Conservation (phyloP, 2,888 invertebrate genomes). For the Hypercompe scribonia region DNA sequence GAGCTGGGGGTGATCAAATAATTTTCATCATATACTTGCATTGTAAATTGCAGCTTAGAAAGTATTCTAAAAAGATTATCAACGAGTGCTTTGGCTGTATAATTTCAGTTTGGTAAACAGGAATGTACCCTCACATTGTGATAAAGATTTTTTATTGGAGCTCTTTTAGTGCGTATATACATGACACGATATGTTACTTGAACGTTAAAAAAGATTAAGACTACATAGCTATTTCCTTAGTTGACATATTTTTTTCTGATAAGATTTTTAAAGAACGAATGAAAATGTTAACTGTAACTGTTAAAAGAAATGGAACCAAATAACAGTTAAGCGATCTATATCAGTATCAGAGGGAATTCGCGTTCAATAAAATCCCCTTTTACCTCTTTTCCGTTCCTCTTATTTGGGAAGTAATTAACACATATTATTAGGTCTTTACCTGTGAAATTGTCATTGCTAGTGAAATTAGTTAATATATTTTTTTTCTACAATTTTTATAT, state of each 20-base stretch:
- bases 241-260: neutral
- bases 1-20: neutral
- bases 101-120: neutral
- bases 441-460: too few relatives aligned
- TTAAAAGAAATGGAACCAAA: neutral
- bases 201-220: neutral
- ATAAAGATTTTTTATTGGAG: neutral
- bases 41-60: neutral
- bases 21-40: neutral
- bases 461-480: too few relatives aligned
- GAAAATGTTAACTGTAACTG: neutral
- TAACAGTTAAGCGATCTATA: neutral
- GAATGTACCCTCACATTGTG: neutral
- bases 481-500: too few relatives aligned
- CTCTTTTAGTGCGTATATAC: neutral
- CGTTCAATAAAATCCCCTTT: neutral
- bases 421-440: too few relatives aligned
- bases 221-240: neutral
- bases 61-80: neutral
- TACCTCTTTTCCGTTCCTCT: too few relatives aligned
- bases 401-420: too few relatives aligned
- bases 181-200: neutral
- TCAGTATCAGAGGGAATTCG: neutral
- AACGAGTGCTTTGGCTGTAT: neutral
- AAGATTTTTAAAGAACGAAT: neutral